phyloP scores from a whole-genome alignment of 1,140 invertebrate species.

The Scaptomyza pallida region DNA sequence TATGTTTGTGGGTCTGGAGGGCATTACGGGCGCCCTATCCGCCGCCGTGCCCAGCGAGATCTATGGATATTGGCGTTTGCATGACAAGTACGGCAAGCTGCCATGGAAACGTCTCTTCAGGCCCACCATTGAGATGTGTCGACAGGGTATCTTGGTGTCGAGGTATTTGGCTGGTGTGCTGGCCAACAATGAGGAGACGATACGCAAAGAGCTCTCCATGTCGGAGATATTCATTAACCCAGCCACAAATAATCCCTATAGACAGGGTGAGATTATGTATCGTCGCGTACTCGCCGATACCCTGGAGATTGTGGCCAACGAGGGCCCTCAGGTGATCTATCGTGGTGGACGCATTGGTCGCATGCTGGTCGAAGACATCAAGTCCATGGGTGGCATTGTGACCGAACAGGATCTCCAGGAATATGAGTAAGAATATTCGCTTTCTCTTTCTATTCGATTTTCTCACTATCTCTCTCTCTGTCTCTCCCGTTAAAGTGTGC shows the following conservation, averaged over 20 bases:
- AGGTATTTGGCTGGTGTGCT: conserved; percentile 88
- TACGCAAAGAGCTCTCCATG: conserved; percentile 87
- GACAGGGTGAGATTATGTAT: conserved; percentile 89
- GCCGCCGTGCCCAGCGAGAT: conserved; percentile 96
- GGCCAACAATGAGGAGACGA: conserved; percentile 85
- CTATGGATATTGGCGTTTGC: conserved; percentile 92
- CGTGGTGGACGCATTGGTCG: conserved; percentile 88
- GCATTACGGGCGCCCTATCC: conserved; percentile 87
- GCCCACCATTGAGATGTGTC: conserved; percentile 91
- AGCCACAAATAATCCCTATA: conserved; percentile 86
- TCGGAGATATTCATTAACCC: conserved; percentile 89
- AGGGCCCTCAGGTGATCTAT: conserved; percentile 88
- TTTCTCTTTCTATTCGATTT: conserved; percentile 10
- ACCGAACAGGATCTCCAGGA: conserved; percentile 89
- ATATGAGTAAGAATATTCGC: conserved; percentile 83
- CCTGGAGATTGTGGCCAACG: conserved; percentile 88
- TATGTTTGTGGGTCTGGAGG: conserved; percentile 87
- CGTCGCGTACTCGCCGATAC: conserved; percentile 90
- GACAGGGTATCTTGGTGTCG: conserved; percentile 89
- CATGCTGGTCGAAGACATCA: conserved; percentile 89
- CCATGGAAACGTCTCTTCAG: conserved; percentile 92
- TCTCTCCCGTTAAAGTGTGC: conserved; percentile 52
- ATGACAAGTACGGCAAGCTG: conserved; percentile 90
- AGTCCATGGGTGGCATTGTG: conserved; percentile 90
- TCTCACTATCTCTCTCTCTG: conserved; percentile 14